These are phyloP conservation scores for Dryoscopus gambensis DNA, from an alignment of 2,113 vertebrate genomes.

Conservation along the genomic window DNA sequence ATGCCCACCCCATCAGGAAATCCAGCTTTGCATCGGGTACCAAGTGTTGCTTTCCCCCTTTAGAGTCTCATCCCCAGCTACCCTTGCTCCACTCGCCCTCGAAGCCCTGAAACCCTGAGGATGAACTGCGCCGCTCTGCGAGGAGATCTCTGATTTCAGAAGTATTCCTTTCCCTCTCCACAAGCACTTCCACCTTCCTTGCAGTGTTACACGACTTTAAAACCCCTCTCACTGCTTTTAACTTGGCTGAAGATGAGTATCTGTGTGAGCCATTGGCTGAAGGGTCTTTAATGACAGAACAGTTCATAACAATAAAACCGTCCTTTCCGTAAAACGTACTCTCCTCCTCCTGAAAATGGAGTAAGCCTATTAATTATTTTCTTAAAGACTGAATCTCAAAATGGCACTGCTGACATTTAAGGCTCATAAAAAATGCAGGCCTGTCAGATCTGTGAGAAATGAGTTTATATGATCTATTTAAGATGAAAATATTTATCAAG, in stretches of 20 bases:
- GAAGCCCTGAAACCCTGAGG: not conserved
- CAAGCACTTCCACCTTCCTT: not conserved
- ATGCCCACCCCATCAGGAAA: rapidly evolving
- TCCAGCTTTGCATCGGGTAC: not conserved
- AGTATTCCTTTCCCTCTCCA: not conserved
- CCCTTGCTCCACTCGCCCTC: not conserved
- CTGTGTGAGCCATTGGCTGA: not conserved
- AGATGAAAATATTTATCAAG: not conserved
- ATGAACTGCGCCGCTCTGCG: rapidly evolving
- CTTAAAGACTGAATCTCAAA: not conserved
- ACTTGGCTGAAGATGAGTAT: not conserved
- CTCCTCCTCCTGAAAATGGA: not conserved
- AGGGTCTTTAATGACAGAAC: not conserved
- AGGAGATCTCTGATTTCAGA: not conserved
- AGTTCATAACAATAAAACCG: not conserved
- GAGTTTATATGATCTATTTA: not conserved
- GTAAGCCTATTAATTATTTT: constrained; percentile 10
- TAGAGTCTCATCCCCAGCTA: too few relatives aligned
- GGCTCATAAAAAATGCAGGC: not conserved
- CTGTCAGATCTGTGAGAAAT: not conserved
- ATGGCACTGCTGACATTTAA: constrained; percentile 25
- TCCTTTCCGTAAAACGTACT: not conserved
- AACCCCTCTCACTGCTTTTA: not conserved
- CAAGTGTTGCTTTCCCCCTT: not conserved
- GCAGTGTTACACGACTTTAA: not conserved